phyloP scores from a whole-genome alignment of 92 coral and sea anemone species.

The Porites lobata region DNA sequence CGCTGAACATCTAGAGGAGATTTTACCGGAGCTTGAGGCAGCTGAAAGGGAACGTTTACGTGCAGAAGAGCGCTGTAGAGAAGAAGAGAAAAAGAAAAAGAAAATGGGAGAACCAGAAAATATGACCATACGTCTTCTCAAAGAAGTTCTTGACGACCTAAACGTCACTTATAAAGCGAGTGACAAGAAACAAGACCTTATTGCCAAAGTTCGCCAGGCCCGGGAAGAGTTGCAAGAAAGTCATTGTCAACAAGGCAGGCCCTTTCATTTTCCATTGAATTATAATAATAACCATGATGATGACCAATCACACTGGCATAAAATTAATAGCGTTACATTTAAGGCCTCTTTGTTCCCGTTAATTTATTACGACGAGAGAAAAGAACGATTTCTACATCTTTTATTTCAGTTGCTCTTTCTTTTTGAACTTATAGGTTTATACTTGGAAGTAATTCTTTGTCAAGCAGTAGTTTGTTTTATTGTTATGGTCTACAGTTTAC shows the following conservation, averaged over 20 bases:
- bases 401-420: too few relatives aligned
- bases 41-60: not conserved
- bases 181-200: slow-evolving; percentile 15
- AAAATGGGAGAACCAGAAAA: slow-evolving; percentile 5
- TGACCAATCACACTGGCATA: not conserved
- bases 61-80: not conserved
- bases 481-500: too few relatives aligned
- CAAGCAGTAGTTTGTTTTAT: too few relatives aligned
- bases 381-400: not conserved
- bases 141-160: slow-evolving; percentile 4
- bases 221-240: slow-evolving; percentile 1
- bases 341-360: not conserved
- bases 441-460: too few relatives aligned
- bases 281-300: not conserved
- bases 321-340: not conserved
- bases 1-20: slow-evolving; percentile 2
- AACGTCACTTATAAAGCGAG: slow-evolving; percentile 8
- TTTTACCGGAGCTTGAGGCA: not conserved
- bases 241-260: not conserved
- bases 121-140: not conserved
- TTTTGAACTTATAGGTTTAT: too few relatives aligned
- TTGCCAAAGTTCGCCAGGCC: slow-evolving; percentile 5
- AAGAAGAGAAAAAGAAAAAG: not conserved
- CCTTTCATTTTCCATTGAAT: slow-evolving; percentile 5
- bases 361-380: not conserved